Conservation (phyloP, 1,140 invertebrate species). For the Physella acuta region DNA sequence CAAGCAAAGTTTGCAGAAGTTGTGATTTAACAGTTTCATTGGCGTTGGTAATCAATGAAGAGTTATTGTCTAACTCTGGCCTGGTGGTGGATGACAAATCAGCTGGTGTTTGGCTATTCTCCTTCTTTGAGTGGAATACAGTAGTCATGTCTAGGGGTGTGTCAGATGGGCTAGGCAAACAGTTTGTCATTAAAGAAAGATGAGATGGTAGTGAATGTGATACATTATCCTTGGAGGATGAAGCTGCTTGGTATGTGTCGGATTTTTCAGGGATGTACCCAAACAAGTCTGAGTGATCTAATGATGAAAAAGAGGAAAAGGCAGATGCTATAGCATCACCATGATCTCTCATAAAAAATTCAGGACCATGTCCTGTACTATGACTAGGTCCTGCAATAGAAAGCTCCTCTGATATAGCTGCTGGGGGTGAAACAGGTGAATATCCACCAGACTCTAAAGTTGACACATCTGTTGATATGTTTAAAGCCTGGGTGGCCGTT, state of each 20-base stretch:
- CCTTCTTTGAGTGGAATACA: background rate
- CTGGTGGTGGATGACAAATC: too few relatives aligned
- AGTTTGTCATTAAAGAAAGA: background rate
- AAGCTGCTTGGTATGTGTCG: background rate
- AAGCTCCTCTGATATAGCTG: background rate
- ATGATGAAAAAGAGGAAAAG: slow-evolving; percentile 1
- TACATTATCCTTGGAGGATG: background rate
- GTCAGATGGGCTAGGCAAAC: slow-evolving; percentile 1
- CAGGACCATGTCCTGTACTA: background rate
- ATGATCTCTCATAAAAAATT: slow-evolving; percentile 7
- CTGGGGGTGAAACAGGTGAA: slow-evolving; percentile 24
- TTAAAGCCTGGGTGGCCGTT: background rate
- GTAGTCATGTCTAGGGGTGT: slow-evolving; percentile 24
- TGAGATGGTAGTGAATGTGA: background rate
- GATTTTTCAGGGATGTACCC: background rate
- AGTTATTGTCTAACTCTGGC: background rate
- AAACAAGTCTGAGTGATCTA: slow-evolving; percentile 10
- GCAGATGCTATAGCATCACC: background rate
- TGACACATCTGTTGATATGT: background rate
- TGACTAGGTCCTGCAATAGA: background rate
- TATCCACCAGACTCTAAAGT: slow-evolving; percentile 13
- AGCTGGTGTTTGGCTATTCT: background rate
- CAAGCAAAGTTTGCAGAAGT: slow-evolving; percentile 2
- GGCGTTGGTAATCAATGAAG: background rate
- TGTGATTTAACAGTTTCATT: slow-evolving; percentile 7